Evolutionary conservation across 2,797 vertebrate genomes (phyloP), one percentile per base, ranked within the genome.

Genomic region (Fistularia commersonii): DNA sequence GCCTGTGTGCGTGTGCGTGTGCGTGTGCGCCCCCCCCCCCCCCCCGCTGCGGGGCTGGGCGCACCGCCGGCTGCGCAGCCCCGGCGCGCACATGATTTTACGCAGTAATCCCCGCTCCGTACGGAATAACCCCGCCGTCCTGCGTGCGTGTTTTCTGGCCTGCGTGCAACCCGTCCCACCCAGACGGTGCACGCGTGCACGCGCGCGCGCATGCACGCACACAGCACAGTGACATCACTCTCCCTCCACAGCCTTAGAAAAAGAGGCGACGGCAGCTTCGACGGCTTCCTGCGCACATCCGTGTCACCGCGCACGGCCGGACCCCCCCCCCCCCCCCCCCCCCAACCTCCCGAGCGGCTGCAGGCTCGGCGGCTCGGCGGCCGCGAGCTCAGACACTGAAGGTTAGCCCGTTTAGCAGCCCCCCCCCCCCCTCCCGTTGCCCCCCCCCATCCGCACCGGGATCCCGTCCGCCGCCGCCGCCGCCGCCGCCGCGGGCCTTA

Each of bases 251-350:
- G 75, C 60, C 56, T 66, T 69, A 58, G 77, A 80, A 81, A 76
- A 61, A 61, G 76, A 77, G 66, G 74, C 74, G 83, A 87, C 76
- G 73, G 81, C 64, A 69, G 70, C 57, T 67, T 69, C 75, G 69
- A 70, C 64, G 73, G 74, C 80, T 81, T 56, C 69, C 73, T 83
- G 87, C 82, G 82, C 85, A 84, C 60, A 82, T 77, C 76, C 69
- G 66, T 61, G 72, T 66, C 75, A 74, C 68, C 75, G 65, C 58
- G 82, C 84, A 84, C 84, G 76, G 81, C 83, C 74, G 79, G 83
- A 74, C 70, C 78, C 15, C 8, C 32, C 14, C 14, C 11, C 31
- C 7, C 35, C 10, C 32, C 13, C 10, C 14, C 8, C 10, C 6
- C 14, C 15, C 3, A 37, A 12, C 71, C 64, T 72, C 65, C 79